Percentiles rank a stretch among this genome's conserved stretches.
Evolutionary conservation across 2,113 vertebrate species (phyloP).

Genomic region (Alethe diademata): DNA sequence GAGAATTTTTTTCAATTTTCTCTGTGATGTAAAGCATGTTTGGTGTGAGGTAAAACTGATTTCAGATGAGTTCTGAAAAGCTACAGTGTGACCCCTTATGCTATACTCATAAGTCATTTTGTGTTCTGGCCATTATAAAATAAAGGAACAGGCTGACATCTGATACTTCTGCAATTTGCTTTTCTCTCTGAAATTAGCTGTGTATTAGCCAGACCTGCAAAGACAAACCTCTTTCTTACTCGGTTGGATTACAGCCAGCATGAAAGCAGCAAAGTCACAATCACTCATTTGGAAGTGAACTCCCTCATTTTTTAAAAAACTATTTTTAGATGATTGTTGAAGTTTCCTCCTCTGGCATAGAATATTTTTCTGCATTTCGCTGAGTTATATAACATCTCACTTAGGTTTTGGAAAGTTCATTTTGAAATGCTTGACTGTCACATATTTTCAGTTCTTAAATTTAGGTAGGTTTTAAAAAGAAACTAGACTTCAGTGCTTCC

Average conservation of each 20-base stretch:
- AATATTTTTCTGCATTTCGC: not conserved
- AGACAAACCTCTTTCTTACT: not conserved
- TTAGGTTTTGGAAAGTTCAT: not conserved
- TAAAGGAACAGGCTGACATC: not conserved
- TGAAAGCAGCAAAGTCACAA: not conserved
- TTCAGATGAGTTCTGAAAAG: conserved; percentile 2
- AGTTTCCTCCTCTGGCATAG: not conserved
- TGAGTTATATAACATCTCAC: not conserved
- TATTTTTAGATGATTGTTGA: not conserved
- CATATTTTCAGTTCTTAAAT: not conserved
- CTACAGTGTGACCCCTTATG: not conserved
- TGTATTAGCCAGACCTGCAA: not conserved
- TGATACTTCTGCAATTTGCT: not conserved
- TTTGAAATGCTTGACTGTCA: not conserved
- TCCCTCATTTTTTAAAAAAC: not conserved
- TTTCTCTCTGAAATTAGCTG: not conserved
- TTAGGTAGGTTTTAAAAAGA: not conserved
- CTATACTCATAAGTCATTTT: not conserved
- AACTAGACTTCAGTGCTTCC: not conserved
- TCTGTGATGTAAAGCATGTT: not conserved
- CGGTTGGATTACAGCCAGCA: not conserved
- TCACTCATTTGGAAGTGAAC: not conserved
- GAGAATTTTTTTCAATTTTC: not conserved
- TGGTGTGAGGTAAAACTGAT: not conserved
- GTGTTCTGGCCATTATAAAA: not conserved